Percentiles rank a stretch among this genome's conserved stretches.
Evolutionary conservation across 64 coral and sea anemone genomes (phyloP).

Genomic region (Pocillopora verrucosa): DNA sequence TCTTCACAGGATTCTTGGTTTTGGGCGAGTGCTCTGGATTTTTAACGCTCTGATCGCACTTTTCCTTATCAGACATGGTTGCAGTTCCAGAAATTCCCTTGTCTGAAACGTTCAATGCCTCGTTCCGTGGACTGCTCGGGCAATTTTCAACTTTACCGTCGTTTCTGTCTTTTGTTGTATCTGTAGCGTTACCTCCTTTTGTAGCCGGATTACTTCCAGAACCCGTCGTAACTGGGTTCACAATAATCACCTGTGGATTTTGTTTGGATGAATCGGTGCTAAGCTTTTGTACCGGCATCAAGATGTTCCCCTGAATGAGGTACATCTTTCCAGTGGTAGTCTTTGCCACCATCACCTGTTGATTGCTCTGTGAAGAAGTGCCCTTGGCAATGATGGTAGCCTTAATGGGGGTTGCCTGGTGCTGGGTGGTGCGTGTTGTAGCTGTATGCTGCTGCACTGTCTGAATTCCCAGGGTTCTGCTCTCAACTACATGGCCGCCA

Average conservation of each 20-base stretch:
- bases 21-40: neutral
- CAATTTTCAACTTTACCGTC: neutral
- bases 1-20: neutral
- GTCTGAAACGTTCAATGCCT: neutral
- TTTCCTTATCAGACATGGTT: neutral
- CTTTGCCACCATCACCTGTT: slow-evolving; percentile 90
- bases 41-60: neutral
- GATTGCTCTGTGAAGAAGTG: slow-evolving; percentile 70
- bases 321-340: slow-evolving; percentile 87
- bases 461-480: slow-evolving; percentile 18
- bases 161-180: neutral
- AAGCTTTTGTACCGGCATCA: slow-evolving; percentile 83
- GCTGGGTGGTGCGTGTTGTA: neutral
- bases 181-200: neutral
- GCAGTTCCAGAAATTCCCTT: neutral
- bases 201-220: neutral
- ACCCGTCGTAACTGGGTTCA: slow-evolving; percentile 3
- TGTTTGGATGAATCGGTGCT: neutral
- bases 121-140: neutral
- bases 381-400: slow-evolving; percentile 95
- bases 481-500: neutral
- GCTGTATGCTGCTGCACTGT: neutral
- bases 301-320: slow-evolving; percentile 89
- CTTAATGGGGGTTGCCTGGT: slow-evolving; percentile 63
- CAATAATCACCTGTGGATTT: slow-evolving; percentile 24